These are phyloP conservation scores for Diachasma alloeum DNA, from an alignment of 1,140 invertebrate genomes.

Conservation along the genomic window DNA sequence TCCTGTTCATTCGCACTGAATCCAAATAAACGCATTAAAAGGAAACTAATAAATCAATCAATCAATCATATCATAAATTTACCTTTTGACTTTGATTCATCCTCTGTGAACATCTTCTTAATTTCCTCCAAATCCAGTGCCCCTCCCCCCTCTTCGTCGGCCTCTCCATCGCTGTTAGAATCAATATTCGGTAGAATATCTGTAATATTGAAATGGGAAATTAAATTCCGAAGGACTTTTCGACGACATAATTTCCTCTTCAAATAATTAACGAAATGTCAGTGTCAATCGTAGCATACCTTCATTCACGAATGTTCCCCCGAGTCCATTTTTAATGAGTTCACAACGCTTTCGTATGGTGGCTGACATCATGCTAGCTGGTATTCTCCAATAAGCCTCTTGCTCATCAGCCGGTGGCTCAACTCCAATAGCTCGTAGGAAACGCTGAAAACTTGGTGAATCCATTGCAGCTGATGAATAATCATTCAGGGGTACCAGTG, in stretches of 20 bases:
- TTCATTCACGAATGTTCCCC: constrained; percentile 54
- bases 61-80: not conserved
- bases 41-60: no score
- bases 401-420: constrained; percentile 69
- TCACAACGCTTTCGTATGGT: constrained; percentile 61
- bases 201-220: constrained; percentile 12
- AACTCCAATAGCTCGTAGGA: constrained; percentile 69
- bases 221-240: not conserved
- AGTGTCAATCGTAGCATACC: constrained; percentile 19
- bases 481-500: constrained; percentile 72
- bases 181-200: not conserved
- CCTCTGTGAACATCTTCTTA: constrained; percentile 39
- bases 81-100: constrained; percentile 2
- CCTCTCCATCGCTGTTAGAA: constrained; percentile 33
- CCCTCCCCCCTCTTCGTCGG: constrained; percentile 31
- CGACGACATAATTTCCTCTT: no score
- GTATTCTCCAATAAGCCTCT: constrained; percentile 72
- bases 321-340: constrained; percentile 59
- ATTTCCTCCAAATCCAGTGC: constrained; percentile 40
- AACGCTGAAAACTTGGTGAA: constrained; percentile 66
- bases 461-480: constrained; percentile 69
- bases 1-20: no score
- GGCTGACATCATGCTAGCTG: constrained; percentile 60
- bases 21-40: no score
- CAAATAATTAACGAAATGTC: no score